A percentile compares a stretch with the other conserved stretches of the same genome.
phyloP scores from a whole-genome alignment of 2,797 vertebrate genomes.

The Iguana delicatissima region DNA sequence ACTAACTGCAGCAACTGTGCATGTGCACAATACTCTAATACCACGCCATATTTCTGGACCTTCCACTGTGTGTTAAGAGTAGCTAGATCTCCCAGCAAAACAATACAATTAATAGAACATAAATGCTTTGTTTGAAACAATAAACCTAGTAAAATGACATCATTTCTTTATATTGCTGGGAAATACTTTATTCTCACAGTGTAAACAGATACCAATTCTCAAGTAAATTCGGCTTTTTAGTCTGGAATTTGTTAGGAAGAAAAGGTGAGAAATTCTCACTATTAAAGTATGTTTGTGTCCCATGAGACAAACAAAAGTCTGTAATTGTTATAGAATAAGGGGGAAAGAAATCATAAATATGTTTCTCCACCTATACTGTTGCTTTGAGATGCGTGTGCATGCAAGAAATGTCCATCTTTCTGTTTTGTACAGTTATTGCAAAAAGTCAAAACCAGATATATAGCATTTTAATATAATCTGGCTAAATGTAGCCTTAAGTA shows the following conservation, averaged over 20 bases:
- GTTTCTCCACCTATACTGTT: background rate
- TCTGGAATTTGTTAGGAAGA: constrained; percentile 37
- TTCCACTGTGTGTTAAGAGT: background rate
- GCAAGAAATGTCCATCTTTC: background rate
- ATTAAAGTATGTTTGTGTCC: constrained; percentile 5
- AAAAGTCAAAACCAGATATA: background rate
- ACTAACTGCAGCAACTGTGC: background rate
- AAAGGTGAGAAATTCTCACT: constrained; percentile 19
- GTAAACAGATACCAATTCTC: constrained; percentile 17
- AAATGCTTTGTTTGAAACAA: constrained; percentile 20
- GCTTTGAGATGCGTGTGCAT: too few species aligned
- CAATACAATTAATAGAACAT: constrained; percentile 10
- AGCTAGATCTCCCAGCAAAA: background rate
- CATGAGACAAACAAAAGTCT: constrained; percentile 20
- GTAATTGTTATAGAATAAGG: constrained; percentile 14
- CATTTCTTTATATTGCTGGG: constrained; percentile 28
- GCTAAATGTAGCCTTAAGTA: too few species aligned
- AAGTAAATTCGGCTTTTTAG: constrained; percentile 3
- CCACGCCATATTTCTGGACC: background rate
- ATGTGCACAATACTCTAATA: background rate
- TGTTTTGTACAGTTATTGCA: background rate
- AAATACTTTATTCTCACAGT: constrained; percentile 21
- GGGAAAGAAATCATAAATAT: background rate
- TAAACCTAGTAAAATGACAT: constrained; percentile 27
- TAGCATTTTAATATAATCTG: too few species aligned